These are phyloP conservation scores for Pempheris klunzingeri DNA, from an alignment of 2,797 vertebrate genomes.

Conservation along the genomic window DNA sequence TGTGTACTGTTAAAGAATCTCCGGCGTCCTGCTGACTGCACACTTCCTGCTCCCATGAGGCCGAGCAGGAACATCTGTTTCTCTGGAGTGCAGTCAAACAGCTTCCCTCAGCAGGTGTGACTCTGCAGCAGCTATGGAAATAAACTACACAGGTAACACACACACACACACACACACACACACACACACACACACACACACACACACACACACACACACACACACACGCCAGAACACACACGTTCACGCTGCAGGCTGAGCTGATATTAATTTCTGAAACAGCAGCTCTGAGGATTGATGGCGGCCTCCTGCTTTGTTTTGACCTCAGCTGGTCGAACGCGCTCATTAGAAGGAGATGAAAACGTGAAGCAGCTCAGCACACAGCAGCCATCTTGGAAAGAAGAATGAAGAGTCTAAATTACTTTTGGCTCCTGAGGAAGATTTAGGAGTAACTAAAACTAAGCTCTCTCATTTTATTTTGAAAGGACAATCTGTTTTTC, in stretches of 20 bases:
- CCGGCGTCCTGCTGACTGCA: conserved; percentile 41
- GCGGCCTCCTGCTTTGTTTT: not conserved
- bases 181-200: conserved; percentile 6
- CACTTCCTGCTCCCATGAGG: conserved; percentile 49
- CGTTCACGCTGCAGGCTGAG: not conserved
- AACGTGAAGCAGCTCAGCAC: not conserved
- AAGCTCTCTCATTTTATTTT: no score
- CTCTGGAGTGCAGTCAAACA: conserved; percentile 36
- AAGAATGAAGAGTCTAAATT: no score
- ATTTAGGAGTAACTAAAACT: no score
- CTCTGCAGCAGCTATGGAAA: conserved; percentile 10
- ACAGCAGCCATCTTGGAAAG: no score
- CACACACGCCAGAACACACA: not conserved
- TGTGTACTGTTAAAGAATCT: conserved; percentile 14
- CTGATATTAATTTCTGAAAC: conserved; percentile 3
- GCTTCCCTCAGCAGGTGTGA: conserved; percentile 47
- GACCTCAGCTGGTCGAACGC: not conserved
- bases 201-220: conserved; percentile 3
- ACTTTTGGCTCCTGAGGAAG: no score
- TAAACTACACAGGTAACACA: not conserved
- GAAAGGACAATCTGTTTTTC: no score
- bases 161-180: conserved; percentile 8
- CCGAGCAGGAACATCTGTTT: conserved; percentile 48
- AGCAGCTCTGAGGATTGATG: not conserved
- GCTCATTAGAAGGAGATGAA: not conserved